Conservation (phyloP, 2,113 vertebrate species). For the Apteryx owenii region DNA sequence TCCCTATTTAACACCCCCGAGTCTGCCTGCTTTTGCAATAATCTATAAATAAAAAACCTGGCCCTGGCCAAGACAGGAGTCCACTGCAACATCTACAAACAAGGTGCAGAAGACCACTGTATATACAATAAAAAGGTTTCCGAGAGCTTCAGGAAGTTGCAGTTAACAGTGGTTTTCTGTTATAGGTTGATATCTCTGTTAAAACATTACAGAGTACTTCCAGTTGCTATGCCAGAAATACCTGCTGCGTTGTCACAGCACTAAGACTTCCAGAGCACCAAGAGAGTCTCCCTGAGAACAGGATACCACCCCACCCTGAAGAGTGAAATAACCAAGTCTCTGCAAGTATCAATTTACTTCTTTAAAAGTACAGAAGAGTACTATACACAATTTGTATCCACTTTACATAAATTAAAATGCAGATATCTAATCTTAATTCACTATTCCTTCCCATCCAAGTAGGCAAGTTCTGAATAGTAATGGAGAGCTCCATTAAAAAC, state of each 20-base stretch:
- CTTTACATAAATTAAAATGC: background rate
- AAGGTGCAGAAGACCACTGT: background rate
- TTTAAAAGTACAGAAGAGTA: background rate
- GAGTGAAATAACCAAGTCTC: background rate
- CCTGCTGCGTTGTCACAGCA: background rate
- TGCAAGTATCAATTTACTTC: background rate
- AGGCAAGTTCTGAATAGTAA: background rate
- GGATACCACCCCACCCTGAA: background rate
- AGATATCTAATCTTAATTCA: background rate
- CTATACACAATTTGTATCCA: background rate
- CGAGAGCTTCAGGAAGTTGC: background rate
- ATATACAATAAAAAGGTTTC: background rate
- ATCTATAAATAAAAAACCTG: background rate
- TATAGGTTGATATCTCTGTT: background rate
- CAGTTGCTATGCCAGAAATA: background rate
- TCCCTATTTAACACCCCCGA: background rate
- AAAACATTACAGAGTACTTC: background rate
- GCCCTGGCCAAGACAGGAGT: background rate
- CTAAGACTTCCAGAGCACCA: background rate
- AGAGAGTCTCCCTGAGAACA: background rate
- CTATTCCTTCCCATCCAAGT: background rate
- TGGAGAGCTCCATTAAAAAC: background rate
- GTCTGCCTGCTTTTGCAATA: background rate
- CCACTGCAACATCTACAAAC: background rate
- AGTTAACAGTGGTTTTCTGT: background rate